Conservation (phyloP, 2,113 vertebrate species). For the Rattus rattus region DNA sequence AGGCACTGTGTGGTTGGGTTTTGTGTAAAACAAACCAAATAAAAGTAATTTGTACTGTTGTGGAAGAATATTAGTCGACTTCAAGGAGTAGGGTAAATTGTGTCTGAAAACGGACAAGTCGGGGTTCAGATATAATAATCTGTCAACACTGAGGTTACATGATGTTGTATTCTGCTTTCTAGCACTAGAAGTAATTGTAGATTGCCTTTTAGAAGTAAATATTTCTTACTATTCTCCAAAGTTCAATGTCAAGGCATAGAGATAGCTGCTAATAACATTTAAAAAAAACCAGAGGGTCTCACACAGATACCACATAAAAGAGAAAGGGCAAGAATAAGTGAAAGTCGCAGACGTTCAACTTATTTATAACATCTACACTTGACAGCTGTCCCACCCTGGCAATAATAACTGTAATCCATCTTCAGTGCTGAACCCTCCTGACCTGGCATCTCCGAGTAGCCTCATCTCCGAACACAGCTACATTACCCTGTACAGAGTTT, state of each 20-base stretch:
- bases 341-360: neutral
- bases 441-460: neutral
- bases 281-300: neutral
- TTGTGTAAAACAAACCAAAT: neutral
- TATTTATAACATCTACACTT: neutral
- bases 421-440: neutral
- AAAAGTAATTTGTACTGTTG: neutral
- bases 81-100: neutral
- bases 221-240: neutral
- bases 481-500: too few species aligned
- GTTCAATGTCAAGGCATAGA: neutral
- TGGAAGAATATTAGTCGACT: neutral
- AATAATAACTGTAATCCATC: neutral
- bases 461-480: neutral
- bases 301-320: too few species aligned
- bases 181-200: too few species aligned
- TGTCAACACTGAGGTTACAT: neutral
- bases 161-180: neutral
- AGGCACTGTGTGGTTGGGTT: accelerated
- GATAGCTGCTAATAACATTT: neutral
- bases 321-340: neutral
- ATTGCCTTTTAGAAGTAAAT: neutral
- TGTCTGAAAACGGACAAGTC: neutral
- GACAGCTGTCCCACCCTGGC: neutral
- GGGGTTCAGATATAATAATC: neutral